Percentiles rank a stretch among this genome's conserved stretches.
Conservation (phyloP, 2,113 vertebrate species). For the Neodon shergylaensis region DNA sequence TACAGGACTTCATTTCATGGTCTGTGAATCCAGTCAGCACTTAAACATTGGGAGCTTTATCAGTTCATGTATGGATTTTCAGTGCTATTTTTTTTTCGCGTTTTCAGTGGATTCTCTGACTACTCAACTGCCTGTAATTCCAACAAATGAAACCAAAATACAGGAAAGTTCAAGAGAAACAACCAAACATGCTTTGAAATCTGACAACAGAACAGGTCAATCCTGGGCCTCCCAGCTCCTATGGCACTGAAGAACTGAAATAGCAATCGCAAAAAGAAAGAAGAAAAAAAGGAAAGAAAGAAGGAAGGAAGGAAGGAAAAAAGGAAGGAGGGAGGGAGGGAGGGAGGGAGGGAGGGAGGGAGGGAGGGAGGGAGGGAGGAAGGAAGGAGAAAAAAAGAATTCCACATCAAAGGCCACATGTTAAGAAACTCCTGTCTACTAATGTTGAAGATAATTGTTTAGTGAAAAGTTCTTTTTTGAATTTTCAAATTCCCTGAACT, state of each 20-base stretch:
- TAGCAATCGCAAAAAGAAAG: background rate
- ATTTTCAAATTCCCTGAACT: conserved; percentile 17
- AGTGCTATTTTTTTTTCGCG: conserved; percentile 48
- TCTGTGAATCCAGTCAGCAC: conserved; percentile 61
- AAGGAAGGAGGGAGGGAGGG: too few species aligned
- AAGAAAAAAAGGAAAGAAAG: too few species aligned
- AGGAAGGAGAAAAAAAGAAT: background rate
- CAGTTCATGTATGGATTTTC: conserved; percentile 50
- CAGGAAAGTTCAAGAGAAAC: conserved; percentile 31
- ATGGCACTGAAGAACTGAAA: background rate
- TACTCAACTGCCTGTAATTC: conserved; percentile 7
- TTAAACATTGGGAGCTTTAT: conserved; percentile 63
- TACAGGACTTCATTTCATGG: conserved; percentile 57
- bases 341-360: too few species aligned
- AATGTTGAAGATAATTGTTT: background rate
- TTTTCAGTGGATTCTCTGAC: conserved; percentile 27
- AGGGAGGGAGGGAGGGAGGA: too few species aligned
- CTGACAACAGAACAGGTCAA: background rate
- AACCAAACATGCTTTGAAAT: conserved; percentile 1
- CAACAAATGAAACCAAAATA: background rate
- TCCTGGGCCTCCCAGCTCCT: background rate
- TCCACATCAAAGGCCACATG: background rate
- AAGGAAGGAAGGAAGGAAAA: too few species aligned
- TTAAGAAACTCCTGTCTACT: background rate
- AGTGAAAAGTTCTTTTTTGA: background rate